Conservation (phyloP, 1,140 invertebrate genomes). For the Macrotrachela quadricornifera region DNA sequence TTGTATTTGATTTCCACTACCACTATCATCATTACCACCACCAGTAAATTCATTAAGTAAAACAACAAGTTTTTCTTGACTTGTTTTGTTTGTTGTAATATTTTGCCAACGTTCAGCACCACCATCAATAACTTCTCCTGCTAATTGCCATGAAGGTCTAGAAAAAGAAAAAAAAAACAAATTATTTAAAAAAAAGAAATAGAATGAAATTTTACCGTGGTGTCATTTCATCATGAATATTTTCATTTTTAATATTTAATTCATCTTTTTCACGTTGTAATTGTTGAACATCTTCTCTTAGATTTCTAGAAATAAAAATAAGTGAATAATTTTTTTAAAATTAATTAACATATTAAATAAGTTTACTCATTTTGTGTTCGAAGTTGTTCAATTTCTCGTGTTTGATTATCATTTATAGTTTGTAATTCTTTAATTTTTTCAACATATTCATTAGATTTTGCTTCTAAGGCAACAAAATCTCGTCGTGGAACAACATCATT, state of each 20-base stretch:
- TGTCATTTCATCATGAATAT: slow-evolving; percentile 20
- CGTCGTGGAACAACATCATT: slow-evolving; percentile 27
- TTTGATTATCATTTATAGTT: slow-evolving; percentile 17
- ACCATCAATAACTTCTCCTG: slow-evolving; percentile 20
- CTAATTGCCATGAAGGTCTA: slow-evolving; percentile 25
- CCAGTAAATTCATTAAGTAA: slow-evolving; percentile 21
- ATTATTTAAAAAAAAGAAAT: neutral
- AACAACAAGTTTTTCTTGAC: slow-evolving; percentile 23
- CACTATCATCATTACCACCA: slow-evolving; percentile 9
- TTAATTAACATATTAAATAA: neutral
- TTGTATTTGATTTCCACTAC: neutral
- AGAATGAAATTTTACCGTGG: slow-evolving; percentile 16
- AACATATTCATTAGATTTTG: slow-evolving; percentile 10
- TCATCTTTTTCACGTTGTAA: slow-evolving; percentile 25
- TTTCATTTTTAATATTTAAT: slow-evolving; percentile 24
- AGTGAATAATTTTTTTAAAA: neutral
- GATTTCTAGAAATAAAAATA: slow-evolving; percentile 13
- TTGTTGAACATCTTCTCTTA: slow-evolving; percentile 22
- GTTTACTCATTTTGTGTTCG: neutral
- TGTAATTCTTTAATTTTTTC: slow-evolving; percentile 15
- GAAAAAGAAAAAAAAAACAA: too few relatives aligned
- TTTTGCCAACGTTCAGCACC: slow-evolving; percentile 23
- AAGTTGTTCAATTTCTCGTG: slow-evolving; percentile 15
- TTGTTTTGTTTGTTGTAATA: slow-evolving; percentile 22
- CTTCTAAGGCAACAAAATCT: slow-evolving; percentile 24